These are phyloP conservation scores for Poeciliopsis infans DNA, from an alignment of 2,797 vertebrate genomes.

Conservation along the genomic window DNA sequence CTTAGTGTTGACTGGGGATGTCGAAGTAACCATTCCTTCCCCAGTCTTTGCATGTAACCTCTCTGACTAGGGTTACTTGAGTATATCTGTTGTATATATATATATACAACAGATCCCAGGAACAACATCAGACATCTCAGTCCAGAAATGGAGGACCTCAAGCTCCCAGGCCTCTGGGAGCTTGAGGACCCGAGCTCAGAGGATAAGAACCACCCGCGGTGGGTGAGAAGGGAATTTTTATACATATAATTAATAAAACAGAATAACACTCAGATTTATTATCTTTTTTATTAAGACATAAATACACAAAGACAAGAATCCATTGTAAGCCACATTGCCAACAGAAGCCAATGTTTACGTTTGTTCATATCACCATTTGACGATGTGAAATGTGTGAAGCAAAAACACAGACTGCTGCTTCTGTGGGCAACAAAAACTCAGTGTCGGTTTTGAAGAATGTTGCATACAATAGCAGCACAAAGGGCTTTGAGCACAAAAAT, in stretches of 20 bases:
- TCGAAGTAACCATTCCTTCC: too few species aligned
- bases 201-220: too few species aligned
- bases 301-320: conserved; percentile 20
- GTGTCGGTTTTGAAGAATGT: background rate
- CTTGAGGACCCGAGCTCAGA: too few species aligned
- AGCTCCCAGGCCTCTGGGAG: too few species aligned
- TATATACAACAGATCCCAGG: too few species aligned
- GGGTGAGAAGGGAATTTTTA: too few species aligned
- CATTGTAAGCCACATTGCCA: conserved; percentile 25
- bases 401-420: background rate
- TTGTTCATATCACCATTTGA: conserved; percentile 23
- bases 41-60: too few species aligned
- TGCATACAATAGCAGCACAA: conserved; percentile 3
- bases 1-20: too few species aligned
- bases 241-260: background rate
- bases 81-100: too few species aligned
- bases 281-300: conserved; percentile 49
- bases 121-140: too few species aligned
- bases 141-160: too few species aligned
- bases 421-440: background rate
- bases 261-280: conserved; percentile 7
- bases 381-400: conserved; percentile 3
- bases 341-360: conserved; percentile 28
- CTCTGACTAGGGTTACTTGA: too few species aligned
- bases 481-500: conserved; percentile 1